These are phyloP conservation scores for Dysmachus trigonus DNA, from an alignment of 2,888 invertebrate genomes.

Conservation along the genomic window DNA sequence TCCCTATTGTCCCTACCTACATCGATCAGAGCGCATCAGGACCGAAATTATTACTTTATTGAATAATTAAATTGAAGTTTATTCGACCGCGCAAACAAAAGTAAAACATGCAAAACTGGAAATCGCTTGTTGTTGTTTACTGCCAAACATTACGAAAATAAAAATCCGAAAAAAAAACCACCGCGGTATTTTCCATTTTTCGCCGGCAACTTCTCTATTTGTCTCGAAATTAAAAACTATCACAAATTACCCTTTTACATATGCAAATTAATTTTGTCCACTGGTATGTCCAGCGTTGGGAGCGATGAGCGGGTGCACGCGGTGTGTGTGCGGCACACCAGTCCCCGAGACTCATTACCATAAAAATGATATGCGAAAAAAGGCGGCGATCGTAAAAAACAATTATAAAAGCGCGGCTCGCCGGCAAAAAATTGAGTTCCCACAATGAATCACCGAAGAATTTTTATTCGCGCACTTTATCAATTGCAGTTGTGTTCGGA, in stretches of 20 bases:
- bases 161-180: no score
- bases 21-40: not conserved
- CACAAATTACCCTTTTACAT: not conserved
- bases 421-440: not conserved
- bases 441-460: constrained; percentile 33
- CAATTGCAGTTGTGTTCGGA: constrained; percentile 33
- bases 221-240: constrained; percentile 13
- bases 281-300: not conserved
- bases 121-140: not conserved
- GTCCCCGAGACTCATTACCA: constrained; percentile 9
- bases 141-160: not conserved
- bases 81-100: not conserved
- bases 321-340: not conserved
- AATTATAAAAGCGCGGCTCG: not conserved
- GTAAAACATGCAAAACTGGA: not conserved
- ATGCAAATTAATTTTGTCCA: not conserved
- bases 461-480: constrained; percentile 25
- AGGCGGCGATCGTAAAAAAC: not conserved
- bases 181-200: not conserved
- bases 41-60: not conserved
- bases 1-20: not conserved
- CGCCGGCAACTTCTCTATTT: not conserved
- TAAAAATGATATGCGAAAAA: constrained; percentile 21
- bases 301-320: not conserved
- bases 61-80: no score